Evolutionary conservation across 2,888 invertebrate species (phyloP).

Genomic region (Trissolcus japonicus): DNA sequence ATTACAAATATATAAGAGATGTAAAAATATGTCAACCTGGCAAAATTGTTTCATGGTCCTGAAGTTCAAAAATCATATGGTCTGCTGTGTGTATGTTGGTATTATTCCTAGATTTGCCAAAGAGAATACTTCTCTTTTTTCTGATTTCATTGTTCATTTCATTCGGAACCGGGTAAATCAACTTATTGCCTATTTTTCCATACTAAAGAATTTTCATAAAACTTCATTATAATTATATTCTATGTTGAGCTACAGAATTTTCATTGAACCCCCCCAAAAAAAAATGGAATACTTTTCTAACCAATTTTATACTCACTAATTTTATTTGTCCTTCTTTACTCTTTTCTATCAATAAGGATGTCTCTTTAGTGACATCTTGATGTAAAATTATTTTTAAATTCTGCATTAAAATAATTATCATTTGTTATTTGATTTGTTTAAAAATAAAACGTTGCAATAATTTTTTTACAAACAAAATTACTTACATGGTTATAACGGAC

Average conservation of each 20-base stretch:
- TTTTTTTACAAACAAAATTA: neutral
- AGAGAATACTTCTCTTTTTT: neutral
- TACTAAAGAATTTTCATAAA: neutral
- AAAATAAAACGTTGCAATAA: neutral
- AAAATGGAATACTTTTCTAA: neutral
- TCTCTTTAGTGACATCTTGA: too few species aligned
- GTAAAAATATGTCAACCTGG: neutral
- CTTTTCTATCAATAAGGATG: too few species aligned
- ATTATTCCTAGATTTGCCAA: neutral
- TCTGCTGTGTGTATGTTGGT: neutral
- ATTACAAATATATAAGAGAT: too few species aligned
- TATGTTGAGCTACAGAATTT: neutral
- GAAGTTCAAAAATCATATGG: neutral
- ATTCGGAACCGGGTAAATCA: slow-evolving; percentile 1
- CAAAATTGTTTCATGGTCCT: neutral
- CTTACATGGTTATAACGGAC: neutral
- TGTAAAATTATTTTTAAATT: neutral
- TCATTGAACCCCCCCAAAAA: neutral
- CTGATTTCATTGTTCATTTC: neutral
- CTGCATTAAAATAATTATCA: neutral
- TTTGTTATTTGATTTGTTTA: too few species aligned
- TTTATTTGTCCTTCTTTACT: too few species aligned
- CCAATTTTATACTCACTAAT: too few species aligned
- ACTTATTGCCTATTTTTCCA: neutral
- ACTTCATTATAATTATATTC: too few species aligned